Evolutionary conservation across 2,113 vertebrate species (phyloP), one percentile per base, ranked within the genome.

Genomic region (Polyodon spathula): DNA sequence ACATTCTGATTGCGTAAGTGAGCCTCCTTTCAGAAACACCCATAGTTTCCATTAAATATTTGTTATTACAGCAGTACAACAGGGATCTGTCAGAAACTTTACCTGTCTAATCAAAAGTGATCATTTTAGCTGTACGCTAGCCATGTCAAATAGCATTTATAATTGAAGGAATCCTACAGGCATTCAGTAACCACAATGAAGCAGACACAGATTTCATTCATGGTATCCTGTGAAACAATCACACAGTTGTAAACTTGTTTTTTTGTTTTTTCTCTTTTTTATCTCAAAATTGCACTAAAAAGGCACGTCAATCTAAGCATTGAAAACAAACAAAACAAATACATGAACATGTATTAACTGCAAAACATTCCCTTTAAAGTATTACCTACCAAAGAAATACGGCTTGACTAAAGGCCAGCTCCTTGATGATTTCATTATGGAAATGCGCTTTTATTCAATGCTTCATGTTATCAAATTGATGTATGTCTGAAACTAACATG

Each of bases 141-240:
- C n/a, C n/a, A n/a, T n/a, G n/a, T n/a, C 69, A 58, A 69, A 73
- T 77, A 63, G 74, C 46, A 14, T 50, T 50, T 7, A 50, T 12
- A 50, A 50, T 43, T 50, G 11, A 50, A 50, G n/a, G 10, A 7
- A 50, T 50, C n/a, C 46, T n/a, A 50, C 46, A 50, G 3, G 46
- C 6, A 50, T 43, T 43, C 42, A 50, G 12, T 50, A n/a, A 41
- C 77, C 70, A 60, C 9, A 65, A 61, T 67, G 69, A 67, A 81
- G 79, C 72, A 69, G 65, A 53, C 66, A 63, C 80, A 71, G 54
- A 60, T 16, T 37, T 51, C 64, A 66, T 58, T 66, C 53, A 66
- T 10, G 8, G 44, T 6, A 51, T 58, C 48, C 64, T 62, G 59
- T 16, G 61, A 56, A 46, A 56, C 42, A 54, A 66, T 66, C 64